phyloP scores from a whole-genome alignment of 2,888 invertebrate species.

The Brachylomia viminalis region DNA sequence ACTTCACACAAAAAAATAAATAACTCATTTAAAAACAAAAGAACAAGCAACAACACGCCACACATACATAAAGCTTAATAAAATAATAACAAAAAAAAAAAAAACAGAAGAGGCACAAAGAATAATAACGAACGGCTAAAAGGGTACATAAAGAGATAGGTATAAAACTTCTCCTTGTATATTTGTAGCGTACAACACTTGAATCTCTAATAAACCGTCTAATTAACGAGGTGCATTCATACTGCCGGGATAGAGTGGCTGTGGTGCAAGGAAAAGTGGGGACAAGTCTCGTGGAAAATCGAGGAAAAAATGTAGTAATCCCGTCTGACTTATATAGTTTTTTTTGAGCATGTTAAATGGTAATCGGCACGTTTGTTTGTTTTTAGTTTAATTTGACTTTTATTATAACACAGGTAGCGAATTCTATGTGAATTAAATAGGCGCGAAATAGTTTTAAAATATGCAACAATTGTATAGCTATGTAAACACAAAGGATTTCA shows the following conservation, averaged over 20 bases:
- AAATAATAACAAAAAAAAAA: slow-evolving; percentile 21
- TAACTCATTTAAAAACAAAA: neutral
- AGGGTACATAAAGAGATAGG: slow-evolving; percentile 45
- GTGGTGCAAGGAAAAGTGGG: slow-evolving; percentile 45
- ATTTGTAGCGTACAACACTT: slow-evolving; percentile 74
- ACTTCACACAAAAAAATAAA: neutral
- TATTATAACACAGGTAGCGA: neutral
- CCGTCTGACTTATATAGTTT: neutral
- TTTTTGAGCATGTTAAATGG: no score
- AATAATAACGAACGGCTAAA: slow-evolving; percentile 40
- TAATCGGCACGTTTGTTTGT: neutral
- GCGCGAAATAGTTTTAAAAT: neutral
- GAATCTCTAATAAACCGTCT: slow-evolving; percentile 86
- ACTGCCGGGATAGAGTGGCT: slow-evolving; percentile 67
- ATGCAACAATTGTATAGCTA: neutral
- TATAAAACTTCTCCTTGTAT: slow-evolving; percentile 57
- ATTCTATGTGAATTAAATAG: neutral
- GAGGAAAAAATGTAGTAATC: neutral
- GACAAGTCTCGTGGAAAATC: slow-evolving; percentile 2
- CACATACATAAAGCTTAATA: slow-evolving; percentile 13
- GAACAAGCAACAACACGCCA: neutral
- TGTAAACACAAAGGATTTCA: neutral
- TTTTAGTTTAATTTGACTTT: neutral
- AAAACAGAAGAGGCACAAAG: slow-evolving; percentile 40
- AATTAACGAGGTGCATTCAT: slow-evolving; percentile 86